Base-by-base conservation (phyloP, 2,113 vertebrate species). In the Asarcornis scutulata region DNA sequence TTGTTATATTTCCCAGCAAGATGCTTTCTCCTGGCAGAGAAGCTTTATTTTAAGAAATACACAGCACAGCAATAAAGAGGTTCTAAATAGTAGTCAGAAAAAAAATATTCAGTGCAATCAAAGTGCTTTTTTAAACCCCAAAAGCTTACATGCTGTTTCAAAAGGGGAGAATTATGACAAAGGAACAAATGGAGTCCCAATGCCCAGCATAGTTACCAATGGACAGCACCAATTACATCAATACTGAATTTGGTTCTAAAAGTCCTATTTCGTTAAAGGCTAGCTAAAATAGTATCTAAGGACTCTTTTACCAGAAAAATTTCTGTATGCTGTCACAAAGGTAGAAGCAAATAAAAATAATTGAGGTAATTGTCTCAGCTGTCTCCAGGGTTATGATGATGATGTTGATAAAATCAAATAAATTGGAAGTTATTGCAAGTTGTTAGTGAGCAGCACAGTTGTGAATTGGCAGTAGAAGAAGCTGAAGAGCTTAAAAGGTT, bases 371-470 rank as follows among this genome's bases (percentile, higher is more conserved):
- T 97, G 97, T 97, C 97, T 97, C 59, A 1, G 69, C 96, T 88
- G 95, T 97, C 96, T 97, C 97, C 56, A 58, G 97, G 89, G 95
- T 91, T 96, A 98, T 97, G 97, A 95, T 7, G 56, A 96, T 88
- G 96, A 91, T 76, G 93, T 95, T 96, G 97, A 97, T 97, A 97
- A 96, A 95, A 97, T 97, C 97, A 93, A 96, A 96, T 93, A 86
- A 96, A 96, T 86, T 81, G 93, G 86, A 78, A 95, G 96, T 86
- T 93, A 95, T 90, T 96, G 91, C 60, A 88, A 79, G 90, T 91
- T 93, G 96, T 98, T 97, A 97, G 96, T 53, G 95, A 91, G 96
- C 96, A 96, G 92, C 88, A 86, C 56, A 11, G 95, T 75, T 72
- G 48, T 16, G 91, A 89, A 46, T 64, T 96, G 97, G 97, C 96